phyloP scores from a whole-genome alignment of 2,113 vertebrate genomes.

The Rhadina sibilatrix region DNA sequence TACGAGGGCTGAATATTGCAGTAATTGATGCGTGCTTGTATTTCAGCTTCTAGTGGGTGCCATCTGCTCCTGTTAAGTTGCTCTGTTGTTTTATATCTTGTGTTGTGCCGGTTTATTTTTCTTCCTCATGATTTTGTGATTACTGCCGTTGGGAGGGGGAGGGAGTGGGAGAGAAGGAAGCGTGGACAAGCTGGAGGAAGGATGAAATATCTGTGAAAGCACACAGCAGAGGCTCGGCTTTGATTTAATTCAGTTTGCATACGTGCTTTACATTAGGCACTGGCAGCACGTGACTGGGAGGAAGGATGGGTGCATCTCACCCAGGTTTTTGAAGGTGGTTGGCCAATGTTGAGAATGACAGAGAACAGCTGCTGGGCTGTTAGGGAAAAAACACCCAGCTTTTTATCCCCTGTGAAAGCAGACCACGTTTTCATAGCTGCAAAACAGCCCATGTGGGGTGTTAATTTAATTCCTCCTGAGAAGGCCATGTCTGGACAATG shows the following conservation, averaged over 20 bases:
- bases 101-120: background rate
- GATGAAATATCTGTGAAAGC: background rate
- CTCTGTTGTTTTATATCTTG: slow-evolving; percentile 6
- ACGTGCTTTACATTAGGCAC: background rate
- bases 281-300: background rate
- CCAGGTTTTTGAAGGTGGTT: background rate
- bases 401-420: background rate
- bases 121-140: background rate
- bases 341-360: background rate
- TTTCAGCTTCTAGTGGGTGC: slow-evolving; percentile 27
- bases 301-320: background rate
- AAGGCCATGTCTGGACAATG: background rate
- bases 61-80: slow-evolving; percentile 36
- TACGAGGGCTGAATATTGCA: slow-evolving; percentile 41
- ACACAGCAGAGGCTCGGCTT: background rate
- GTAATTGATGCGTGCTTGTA: slow-evolving; percentile 28
- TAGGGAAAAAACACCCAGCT: background rate
- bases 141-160: background rate
- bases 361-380: background rate
- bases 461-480: background rate
- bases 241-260: background rate
- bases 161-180: slow-evolving; percentile 16
- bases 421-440: background rate
- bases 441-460: background rate
- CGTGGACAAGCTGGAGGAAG: background rate